Evolutionary conservation across 2,113 vertebrate genomes (phyloP).

Genomic region (Bubo bubo): DNA sequence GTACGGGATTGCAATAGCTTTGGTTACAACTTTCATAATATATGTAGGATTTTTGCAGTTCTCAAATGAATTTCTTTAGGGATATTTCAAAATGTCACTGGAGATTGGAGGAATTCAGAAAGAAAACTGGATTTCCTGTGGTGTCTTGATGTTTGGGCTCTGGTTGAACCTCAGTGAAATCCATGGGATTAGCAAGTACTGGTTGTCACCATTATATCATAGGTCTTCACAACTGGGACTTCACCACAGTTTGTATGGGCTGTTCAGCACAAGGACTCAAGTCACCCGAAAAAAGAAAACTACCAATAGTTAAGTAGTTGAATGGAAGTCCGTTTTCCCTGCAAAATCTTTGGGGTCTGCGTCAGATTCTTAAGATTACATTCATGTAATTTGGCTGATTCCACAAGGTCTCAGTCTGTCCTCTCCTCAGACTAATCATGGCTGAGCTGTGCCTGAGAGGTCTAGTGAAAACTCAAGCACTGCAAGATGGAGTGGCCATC

Average conservation of each 20-base stretch:
- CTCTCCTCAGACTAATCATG: background rate
- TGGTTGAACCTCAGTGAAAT: background rate
- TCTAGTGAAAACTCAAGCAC: fast-evolving
- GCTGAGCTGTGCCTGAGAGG: background rate
- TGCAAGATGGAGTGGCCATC: background rate
- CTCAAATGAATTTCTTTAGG: background rate
- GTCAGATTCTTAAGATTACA: background rate
- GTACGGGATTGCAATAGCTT: background rate
- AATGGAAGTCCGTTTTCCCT: background rate
- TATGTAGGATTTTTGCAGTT: background rate
- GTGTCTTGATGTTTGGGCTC: background rate
- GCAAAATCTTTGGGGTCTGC: background rate
- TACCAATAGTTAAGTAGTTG: background rate
- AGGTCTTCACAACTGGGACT: background rate
- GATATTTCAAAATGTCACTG: background rate
- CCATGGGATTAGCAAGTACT: background rate
- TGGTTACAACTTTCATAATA: background rate
- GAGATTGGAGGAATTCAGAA: background rate
- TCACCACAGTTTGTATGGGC: background rate
- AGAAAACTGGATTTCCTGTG: background rate
- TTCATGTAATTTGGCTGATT: background rate
- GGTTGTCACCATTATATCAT: background rate
- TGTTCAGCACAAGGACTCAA: background rate
- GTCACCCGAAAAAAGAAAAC: background rate
- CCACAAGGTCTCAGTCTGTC: background rate